phyloP scores from a whole-genome alignment of 2,888 invertebrate genomes.

The Eucriotettix oculatus region DNA sequence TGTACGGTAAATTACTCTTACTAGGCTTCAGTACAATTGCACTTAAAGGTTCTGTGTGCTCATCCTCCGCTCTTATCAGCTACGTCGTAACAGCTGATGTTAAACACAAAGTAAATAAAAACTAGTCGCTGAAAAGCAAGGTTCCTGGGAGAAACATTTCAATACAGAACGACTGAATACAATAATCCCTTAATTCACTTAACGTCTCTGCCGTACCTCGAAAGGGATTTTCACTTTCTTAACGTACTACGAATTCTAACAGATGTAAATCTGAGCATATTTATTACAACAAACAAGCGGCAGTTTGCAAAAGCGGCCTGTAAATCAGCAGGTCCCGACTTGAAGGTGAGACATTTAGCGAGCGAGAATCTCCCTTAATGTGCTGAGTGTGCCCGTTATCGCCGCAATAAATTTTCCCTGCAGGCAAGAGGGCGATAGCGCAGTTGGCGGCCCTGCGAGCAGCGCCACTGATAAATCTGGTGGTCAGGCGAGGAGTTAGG shows the following conservation, averaged over 20 bases:
- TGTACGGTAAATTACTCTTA: no score
- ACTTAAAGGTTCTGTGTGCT: no score
- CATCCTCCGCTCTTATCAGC: no score
- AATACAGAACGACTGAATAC: no score
- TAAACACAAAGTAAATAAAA: no score
- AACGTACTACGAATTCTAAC: not conserved
- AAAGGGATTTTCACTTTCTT: not conserved
- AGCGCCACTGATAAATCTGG: not conserved
- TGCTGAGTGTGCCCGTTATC: not conserved
- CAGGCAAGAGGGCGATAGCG: not conserved
- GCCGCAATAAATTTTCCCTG: not conserved
- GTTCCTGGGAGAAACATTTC: no score
- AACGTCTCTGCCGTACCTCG: no score
- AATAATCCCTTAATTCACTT: no score
- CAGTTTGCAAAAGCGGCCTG: not conserved
- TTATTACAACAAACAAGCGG: not conserved
- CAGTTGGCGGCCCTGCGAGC: not conserved
- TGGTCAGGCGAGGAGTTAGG: no score
- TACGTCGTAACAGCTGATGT: no score
- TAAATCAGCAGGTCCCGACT: not conserved
- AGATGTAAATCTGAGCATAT: not conserved
- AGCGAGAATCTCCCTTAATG: not conserved
- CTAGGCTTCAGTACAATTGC: no score
- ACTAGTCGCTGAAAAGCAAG: no score
- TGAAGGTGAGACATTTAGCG: not conserved